Evolutionary conservation across 2,888 invertebrate species (phyloP), one percentile per base, ranked within the genome.

Genomic region (Folsomia manolachei): DNA sequence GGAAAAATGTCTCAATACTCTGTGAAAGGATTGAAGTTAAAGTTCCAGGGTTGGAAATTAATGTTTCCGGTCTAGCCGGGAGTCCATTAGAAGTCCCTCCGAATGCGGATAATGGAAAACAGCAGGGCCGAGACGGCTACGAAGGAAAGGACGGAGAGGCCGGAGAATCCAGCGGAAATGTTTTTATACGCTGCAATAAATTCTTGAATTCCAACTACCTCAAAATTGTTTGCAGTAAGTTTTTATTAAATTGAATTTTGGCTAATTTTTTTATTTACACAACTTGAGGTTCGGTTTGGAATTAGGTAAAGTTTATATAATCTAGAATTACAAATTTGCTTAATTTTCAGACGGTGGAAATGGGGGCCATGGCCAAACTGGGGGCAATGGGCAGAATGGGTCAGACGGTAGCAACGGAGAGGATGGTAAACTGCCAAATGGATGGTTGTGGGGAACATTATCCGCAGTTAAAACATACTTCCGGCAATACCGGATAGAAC

Each of bases 341-440:
- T n/a, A n/a, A n/a, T n/a, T 56, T 4, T 7, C 56, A 18, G n/a
- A 56, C 21, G 56, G 56, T n/a, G 56, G 56, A 19, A 21, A 56
- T n/a, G 56, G 56, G 56, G 56, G 56, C 4, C 56, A 56, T n/a
- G 56, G 56, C 56, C 56, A 56, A n/a, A 19, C 56, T 56, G 56
- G 56, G 4, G 56, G 56, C 7, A 19, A 56, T 56, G 56, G 56
- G 19, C 56, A 56, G 21, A 56, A 56, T 19, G 56, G 56, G 4
- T 4, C 4, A 4, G 56, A 56, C 4, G 56, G 56, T 4, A 56
- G n/a, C 21, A n/a, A 56, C 19, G 56, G 56, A 14, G 56, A 56
- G n/a, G 56, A 56, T n/a, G 56, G 56, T 4, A 56, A 56, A 19
- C 21, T 56, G 4, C 56, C 56, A n/a, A 21, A 21, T n/a, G 56